Conservation (phyloP, 2,797 vertebrate species). For the Melanogrammus aeglefinus region DNA sequence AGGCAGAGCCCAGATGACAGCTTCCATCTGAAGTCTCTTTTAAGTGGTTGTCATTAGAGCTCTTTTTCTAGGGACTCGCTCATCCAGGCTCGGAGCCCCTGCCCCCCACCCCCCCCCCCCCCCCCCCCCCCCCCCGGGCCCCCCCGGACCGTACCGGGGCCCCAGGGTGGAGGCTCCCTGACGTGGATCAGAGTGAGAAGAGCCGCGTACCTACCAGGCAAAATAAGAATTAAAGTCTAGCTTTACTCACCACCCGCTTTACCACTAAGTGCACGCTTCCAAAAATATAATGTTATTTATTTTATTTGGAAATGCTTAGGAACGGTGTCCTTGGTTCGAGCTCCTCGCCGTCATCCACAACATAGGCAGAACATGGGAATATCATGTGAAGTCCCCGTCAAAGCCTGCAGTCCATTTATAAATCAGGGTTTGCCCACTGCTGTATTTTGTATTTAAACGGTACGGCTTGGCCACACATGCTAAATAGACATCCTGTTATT, state of each 20-base stretch:
- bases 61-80: slow-evolving; percentile 49
- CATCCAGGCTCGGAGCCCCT: slow-evolving; percentile 45
- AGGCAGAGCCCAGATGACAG: slow-evolving; percentile 61
- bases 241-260: slow-evolving; percentile 60
- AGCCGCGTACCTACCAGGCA: slow-evolving; percentile 50
- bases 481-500: slow-evolving; percentile 33
- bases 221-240: slow-evolving; percentile 70
- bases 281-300: slow-evolving; percentile 63
- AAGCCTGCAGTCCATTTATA: not conserved
- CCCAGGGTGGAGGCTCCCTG: slow-evolving; percentile 45
- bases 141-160: not conserved
- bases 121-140: not conserved
- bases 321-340: slow-evolving; percentile 40
- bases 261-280: slow-evolving; percentile 74
- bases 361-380: slow-evolving; percentile 31
- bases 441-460: slow-evolving; percentile 23
- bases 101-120: not conserved
- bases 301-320: slow-evolving; percentile 61
- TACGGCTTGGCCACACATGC: slow-evolving; percentile 10
- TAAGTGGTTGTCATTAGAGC: slow-evolving; percentile 56
- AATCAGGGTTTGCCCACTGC: not conserved
- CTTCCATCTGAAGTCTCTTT: slow-evolving; percentile 60
- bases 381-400: slow-evolving; percentile 22
- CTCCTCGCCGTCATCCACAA: not conserved
- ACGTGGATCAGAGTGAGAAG: slow-evolving; percentile 59